Base-by-base conservation (phyloP, 2,113 vertebrate genomes). In the Syngnathoides biaculeatus region DNA sequence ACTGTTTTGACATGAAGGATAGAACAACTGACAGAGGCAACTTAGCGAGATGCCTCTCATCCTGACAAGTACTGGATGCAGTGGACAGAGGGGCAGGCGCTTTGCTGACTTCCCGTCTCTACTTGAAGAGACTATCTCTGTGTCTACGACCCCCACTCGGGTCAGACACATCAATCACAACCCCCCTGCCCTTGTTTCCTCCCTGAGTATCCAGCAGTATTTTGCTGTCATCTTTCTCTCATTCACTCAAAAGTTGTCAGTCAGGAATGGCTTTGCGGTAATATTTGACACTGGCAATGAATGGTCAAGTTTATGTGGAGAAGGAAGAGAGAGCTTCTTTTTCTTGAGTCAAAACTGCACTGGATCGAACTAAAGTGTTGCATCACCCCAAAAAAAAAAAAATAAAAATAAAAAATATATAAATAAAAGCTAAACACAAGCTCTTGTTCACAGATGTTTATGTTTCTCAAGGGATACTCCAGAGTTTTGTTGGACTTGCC, bases 91-190 rank as follows among this genome's bases (percentile, higher is more conserved):
- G 86, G 78, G 80, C 77, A 83, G 68, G 58, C 57, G 69, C 78
- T 79, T 69, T 58, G 77, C 76, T 69, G 70, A 70, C 87, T 78
- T 58, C 55, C 78, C 81, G 87, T 89, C 87, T 89, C 80, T 71
- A 83, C 66, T 80, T 77, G 72, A 86, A 73, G 78, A 72, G 72
- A 82, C 81, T 35, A 43, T 40, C 14, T 62, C 40, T 43, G 77
- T 73, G 52, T 80, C 74, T 56, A 78, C 20, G 5, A 26, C 87
- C 86, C 79, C 62, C 81, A 83, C 73, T 78, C 81, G 86, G 91
- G 82, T 92, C 92, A 93, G 91, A 92, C 80, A 88, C 83, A 91
- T 94, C 93, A 89, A 90, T 94, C 92, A 93, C 59, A 59, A 9
- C 62, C 78, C 35, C 78, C 78, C 35, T 77, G 69, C 68, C 83